These are phyloP conservation scores for Percopsis transmontana DNA, from an alignment of 2,113 vertebrate genomes.

Conservation along the genomic window DNA sequence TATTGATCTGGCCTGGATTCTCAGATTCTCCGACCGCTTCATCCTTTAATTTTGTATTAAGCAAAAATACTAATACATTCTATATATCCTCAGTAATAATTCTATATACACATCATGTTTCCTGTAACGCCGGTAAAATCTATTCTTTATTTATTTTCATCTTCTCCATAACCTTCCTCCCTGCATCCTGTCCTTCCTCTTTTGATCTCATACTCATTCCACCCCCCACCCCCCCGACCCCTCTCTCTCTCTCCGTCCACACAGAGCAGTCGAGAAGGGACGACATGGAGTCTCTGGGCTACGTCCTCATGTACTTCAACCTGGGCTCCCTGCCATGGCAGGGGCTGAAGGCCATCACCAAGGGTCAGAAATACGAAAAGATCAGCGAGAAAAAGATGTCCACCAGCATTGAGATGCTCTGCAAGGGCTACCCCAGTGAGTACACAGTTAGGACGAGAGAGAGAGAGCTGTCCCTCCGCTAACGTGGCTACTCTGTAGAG, in stretches of 20 bases:
- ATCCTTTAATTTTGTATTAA: neutral
- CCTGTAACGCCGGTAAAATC: neutral
- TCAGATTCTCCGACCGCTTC: slow-evolving; percentile 13
- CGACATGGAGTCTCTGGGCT: slow-evolving; percentile 96
- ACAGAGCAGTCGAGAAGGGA: slow-evolving; percentile 96
- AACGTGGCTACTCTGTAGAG: no score
- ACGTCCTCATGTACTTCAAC: slow-evolving; percentile 99
- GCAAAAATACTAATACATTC: no score
- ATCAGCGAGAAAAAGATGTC: slow-evolving; percentile 99
- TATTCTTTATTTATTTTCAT: neutral
- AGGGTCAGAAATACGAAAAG: slow-evolving; percentile 96
- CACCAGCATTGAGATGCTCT: slow-evolving; percentile 95
- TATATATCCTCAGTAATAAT: no score
- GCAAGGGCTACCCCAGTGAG: slow-evolving; percentile 98
- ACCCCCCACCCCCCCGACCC: neutral
- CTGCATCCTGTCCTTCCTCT: neutral
- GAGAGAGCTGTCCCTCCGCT: neutral
- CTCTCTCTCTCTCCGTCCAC: slow-evolving; percentile 9
- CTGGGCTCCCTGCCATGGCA: slow-evolving; percentile 98
- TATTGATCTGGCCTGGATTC: slow-evolving; percentile 10
- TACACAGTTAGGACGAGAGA: slow-evolving; percentile 46
- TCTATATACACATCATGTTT: no score
- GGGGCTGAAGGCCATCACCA: slow-evolving; percentile 96
- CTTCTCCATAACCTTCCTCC: neutral
- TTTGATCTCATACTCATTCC: neutral